Evolutionary conservation across 2,888 invertebrate genomes (phyloP), one percentile per base, ranked within the genome.

Genomic region (Geophilus truncorum): DNA sequence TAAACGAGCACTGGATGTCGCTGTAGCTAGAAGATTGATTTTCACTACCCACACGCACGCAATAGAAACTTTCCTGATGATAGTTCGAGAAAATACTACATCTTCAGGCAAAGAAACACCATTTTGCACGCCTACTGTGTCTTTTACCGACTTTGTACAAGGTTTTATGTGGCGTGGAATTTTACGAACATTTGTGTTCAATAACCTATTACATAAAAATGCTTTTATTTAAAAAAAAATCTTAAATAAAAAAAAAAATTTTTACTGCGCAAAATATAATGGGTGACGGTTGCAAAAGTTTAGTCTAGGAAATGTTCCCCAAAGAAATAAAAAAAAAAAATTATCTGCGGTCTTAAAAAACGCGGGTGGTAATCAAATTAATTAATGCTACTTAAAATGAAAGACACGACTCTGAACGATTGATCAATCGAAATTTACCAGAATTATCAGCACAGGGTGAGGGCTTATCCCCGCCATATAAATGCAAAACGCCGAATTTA

Each of bases 1-100:
- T 25, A 70, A 70, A 70, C 28, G 70, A 70, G 70, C 70, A 70
- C 70, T 70, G 70, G 70, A 70, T 70, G 70, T 70, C 70, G 70
- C 70, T 70, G 25, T 28, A 28, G 70, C 28, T 25, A 28, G 10
- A 25, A 25, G 70, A 70, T 70, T 70, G 70, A 70, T 70, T 70
- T 70, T 70, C 28, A 25, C 12, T 15, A 62, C 25, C 62, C 62
- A 23, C 25, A 62, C 62, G 4, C 70, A 12, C 12, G 25, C 28
- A 23, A 23, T 28, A 28, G 25, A 23, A 28, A 28, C 15, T 70
- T 70, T 70, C 23, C 70, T 70, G 25, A 28, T 28, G 25, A 70
- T 25, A 70, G 70, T 45, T 25, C n/a, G n/a, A 70, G 25, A 25
- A 70, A 70, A 28, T 28, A 62, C 18, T 62, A 10, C 12, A 40